Conservation (phyloP, 2,888 invertebrate genomes). For the Stictocephala bisonia region DNA sequence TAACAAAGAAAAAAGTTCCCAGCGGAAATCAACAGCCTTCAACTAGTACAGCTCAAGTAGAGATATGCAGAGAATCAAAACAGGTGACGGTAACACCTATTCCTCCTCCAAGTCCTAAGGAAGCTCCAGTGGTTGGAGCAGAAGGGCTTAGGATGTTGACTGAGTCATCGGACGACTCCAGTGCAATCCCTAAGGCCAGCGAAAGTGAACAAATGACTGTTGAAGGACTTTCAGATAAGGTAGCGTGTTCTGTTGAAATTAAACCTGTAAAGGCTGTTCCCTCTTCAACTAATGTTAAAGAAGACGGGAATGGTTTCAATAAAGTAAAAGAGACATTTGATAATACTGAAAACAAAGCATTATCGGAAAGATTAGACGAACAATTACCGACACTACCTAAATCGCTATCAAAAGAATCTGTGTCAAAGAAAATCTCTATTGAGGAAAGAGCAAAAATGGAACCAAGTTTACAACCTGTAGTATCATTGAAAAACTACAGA, state of each 20-base stretch:
- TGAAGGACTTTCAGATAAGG: neutral
- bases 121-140: neutral
- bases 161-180: neutral
- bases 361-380: neutral
- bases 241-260: neutral
- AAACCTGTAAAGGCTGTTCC: neutral
- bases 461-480: conserved; percentile 22
- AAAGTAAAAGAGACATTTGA: neutral
- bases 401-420: neutral
- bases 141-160: neutral
- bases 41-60: conserved; percentile 33
- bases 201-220: neutral
- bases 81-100: conserved; percentile 27
- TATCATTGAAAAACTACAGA: conserved; percentile 31
- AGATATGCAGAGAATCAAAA: conserved; percentile 14
- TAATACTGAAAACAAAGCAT: neutral
- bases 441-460: conserved; percentile 27
- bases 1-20: conserved; percentile 44
- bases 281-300: neutral
- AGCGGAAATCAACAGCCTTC: neutral
- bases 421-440: conserved; percentile 23
- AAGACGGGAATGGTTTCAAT: neutral
- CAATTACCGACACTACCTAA: neutral
- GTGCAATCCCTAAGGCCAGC: too few relatives aligned
- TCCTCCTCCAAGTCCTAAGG: conserved; percentile 25